Evolutionary conservation across 2,888 invertebrate genomes (phyloP).

Genomic region (Andrena dorsata): DNA sequence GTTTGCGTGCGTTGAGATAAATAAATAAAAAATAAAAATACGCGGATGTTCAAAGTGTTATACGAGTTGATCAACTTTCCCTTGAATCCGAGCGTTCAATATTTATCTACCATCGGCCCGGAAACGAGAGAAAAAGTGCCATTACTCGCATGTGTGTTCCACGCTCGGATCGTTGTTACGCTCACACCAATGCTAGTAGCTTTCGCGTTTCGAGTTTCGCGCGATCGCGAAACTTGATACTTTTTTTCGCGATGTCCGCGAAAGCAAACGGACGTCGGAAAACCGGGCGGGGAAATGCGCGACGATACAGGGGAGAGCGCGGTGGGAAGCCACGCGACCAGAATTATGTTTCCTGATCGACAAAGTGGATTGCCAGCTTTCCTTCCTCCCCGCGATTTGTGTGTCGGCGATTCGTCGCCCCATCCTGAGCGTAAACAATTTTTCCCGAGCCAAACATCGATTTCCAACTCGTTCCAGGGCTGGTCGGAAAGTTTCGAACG

Average conservation of each 20-base stretch:
- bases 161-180: conserved; percentile 21
- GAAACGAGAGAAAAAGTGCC: conserved; percentile 1
- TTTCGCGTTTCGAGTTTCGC: conserved; percentile 18
- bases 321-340: not conserved
- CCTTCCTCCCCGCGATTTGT: conserved; percentile 26
- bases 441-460: conserved; percentile 17
- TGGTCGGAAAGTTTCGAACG: not conserved
- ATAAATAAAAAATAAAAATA: too few relatives aligned
- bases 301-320: not conserved
- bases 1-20: not conserved
- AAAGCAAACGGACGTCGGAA: not conserved
- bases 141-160: conserved; percentile 20
- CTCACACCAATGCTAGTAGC: conserved; percentile 5
- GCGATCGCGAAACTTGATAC: not conserved
- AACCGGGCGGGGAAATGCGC: not conserved
- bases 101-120: conserved; percentile 17
- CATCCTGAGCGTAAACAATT: conserved; percentile 13
- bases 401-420: conserved; percentile 10
- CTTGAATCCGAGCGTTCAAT: conserved; percentile 17
- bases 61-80: conserved; percentile 11
- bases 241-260: not conserved
- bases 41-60: not conserved
- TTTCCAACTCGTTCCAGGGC: conserved; percentile 2
- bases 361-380: conserved; percentile 24
- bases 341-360: conserved; percentile 29